Evolutionary conservation across 2,797 vertebrate genomes (phyloP).

Genomic region (Sternotherus odoratus): DNA sequence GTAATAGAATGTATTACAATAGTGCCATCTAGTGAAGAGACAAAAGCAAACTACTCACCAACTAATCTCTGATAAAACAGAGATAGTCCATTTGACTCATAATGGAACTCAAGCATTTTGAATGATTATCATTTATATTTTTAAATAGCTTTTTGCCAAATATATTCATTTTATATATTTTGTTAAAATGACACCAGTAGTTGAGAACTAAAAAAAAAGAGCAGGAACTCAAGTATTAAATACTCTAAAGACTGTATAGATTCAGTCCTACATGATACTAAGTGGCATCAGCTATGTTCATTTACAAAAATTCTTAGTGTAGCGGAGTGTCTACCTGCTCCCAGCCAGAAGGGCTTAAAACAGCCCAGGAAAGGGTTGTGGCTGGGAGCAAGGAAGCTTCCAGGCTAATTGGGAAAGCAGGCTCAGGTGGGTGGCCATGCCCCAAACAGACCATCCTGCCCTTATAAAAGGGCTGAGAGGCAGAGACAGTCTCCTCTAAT

Average conservation of each 20-base stretch:
- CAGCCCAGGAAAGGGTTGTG: no score
- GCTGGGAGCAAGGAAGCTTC: no score
- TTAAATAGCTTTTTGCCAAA: neutral
- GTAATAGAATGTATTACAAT: slow-evolving; percentile 44
- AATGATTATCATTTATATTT: neutral
- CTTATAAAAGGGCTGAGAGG: no score
- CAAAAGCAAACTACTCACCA: neutral
- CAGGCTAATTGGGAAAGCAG: no score
- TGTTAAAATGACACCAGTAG: neutral
- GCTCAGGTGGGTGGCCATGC: no score
- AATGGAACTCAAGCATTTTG: neutral
- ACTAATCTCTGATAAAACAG: neutral
- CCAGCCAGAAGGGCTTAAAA: no score
- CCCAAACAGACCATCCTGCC: no score
- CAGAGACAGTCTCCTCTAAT: no score
- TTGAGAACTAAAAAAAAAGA: rapidly evolving
- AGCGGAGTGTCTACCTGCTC: no score
- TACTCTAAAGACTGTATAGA: neutral
- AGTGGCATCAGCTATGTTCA: neutral
- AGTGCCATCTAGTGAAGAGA: slow-evolving; percentile 74
- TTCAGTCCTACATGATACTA: neutral
- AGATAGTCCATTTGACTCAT: neutral
- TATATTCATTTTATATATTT: neutral
- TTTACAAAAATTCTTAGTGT: neutral
- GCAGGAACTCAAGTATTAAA: neutral